Evolutionary conservation across 2,797 vertebrate species (phyloP).

Genomic region (Lepus oiostolus): DNA sequence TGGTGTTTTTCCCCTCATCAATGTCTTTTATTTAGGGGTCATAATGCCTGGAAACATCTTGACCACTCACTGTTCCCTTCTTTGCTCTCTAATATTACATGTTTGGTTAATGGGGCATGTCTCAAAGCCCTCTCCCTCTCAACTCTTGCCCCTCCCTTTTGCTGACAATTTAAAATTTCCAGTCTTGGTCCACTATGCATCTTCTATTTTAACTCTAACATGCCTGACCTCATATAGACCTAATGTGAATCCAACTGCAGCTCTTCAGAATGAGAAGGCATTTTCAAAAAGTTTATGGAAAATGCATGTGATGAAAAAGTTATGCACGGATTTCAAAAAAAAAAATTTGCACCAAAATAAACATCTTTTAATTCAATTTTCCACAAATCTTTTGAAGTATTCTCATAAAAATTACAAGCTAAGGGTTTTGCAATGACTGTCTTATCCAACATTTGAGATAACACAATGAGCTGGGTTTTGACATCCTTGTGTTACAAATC

Average conservation of each 20-base stretch:
- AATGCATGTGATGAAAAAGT: no score
- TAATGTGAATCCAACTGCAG: background rate
- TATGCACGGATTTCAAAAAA: no score
- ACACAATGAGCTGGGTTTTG: background rate
- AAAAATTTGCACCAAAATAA: no score
- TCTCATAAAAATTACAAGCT: background rate
- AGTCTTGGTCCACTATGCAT: background rate
- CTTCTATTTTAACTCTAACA: background rate
- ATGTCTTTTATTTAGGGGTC: constrained; percentile 49
- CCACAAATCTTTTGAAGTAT: no score
- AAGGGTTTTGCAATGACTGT: background rate
- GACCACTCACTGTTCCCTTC: background rate
- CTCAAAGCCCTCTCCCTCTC: background rate
- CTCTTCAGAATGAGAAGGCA: background rate
- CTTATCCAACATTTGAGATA: background rate
- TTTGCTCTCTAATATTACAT: background rate
- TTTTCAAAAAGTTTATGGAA: no score
- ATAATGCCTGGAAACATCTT: constrained; percentile 28
- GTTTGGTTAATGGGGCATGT: constrained; percentile 13
- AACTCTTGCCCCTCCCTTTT: background rate
- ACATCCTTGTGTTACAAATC: background rate
- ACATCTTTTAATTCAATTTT: no score
- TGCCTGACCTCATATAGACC: background rate
- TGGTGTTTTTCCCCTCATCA: constrained; percentile 6
- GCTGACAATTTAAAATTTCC: background rate